Percentiles rank a stretch among this genome's conserved stretches.
Conservation (phyloP, 92 coral and sea anemone species). For the Phenganax stokvisi region DNA sequence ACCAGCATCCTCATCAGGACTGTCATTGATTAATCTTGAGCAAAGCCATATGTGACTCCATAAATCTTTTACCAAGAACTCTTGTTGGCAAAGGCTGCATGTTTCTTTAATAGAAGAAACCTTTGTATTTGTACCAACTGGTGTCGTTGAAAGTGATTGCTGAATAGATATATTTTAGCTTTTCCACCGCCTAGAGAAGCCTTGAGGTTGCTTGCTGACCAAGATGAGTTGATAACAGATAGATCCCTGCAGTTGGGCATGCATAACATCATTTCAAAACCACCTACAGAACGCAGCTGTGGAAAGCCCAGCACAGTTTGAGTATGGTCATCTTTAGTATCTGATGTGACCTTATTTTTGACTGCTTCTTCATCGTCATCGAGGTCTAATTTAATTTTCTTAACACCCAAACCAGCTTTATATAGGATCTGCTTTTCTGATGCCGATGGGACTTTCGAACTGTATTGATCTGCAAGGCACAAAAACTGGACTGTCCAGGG, state of each 20-base stretch:
- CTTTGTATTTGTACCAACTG: conserved; percentile 36
- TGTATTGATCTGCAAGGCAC: conserved; percentile 51
- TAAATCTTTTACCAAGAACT: conserved; percentile 42
- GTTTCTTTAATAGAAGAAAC: conserved; percentile 44
- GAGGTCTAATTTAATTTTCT: conserved; percentile 54
- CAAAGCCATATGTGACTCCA: conserved; percentile 28
- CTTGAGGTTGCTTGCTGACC: conserved; percentile 49
- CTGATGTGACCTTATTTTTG: conserved; percentile 47
- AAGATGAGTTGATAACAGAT: conserved; percentile 35
- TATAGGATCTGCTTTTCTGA: conserved; percentile 52
- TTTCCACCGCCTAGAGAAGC: conserved; percentile 49
- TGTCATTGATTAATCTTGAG: conserved; percentile 20
- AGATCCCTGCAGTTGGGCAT: conserved; percentile 41
- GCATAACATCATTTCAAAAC: conserved; percentile 51
- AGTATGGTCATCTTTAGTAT: conserved; percentile 35
- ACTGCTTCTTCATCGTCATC: conserved; percentile 57
- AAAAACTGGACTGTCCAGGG: conserved; percentile 50
- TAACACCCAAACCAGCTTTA: conserved; percentile 56
- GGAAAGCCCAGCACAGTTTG: conserved; percentile 40
- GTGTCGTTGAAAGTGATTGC: conserved; percentile 47
- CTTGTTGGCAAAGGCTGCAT: conserved; percentile 40
- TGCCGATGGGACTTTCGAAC: conserved; percentile 44
- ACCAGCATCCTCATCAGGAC: conserved; percentile 12
- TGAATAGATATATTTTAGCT: conserved; percentile 44
- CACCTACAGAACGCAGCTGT: conserved; percentile 43